phyloP scores from a whole-genome alignment of 2,797 vertebrate species.

The Hipposideros larvatus region DNA sequence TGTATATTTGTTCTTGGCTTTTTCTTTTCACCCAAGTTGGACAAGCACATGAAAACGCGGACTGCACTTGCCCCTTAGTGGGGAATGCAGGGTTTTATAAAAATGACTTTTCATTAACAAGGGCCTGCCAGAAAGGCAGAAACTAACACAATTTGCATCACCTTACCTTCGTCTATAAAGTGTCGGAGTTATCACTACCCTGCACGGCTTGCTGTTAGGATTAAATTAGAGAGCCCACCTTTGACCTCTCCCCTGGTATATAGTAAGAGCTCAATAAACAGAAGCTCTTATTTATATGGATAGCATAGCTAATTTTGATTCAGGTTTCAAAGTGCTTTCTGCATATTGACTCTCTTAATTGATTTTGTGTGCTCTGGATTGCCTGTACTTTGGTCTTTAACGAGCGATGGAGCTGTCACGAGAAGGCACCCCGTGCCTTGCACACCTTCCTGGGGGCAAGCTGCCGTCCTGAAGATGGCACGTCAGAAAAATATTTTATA shows the following conservation, averaged over 20 bases:
- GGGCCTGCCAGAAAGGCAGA: conserved; percentile 59
- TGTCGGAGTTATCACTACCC: conserved; percentile 32
- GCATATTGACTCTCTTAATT: conserved; percentile 56
- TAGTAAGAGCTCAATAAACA: conserved; percentile 9
- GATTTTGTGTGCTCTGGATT: conserved; percentile 25
- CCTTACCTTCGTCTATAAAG: conserved; percentile 46
- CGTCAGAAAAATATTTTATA: neutral
- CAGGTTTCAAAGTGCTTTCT: conserved; percentile 58
- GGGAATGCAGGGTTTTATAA: conserved; percentile 32
- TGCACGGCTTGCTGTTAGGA: conserved; percentile 44
- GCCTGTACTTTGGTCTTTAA: neutral
- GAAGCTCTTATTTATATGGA: conserved; percentile 66
- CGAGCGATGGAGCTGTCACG: neutral
- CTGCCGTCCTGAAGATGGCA: neutral
- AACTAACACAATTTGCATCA: conserved; percentile 69
- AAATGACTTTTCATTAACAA: conserved; percentile 66
- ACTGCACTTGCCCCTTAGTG: conserved; percentile 57
- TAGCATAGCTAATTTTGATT: conserved; percentile 72
- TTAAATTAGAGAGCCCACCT: conserved; percentile 47
- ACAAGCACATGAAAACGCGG: conserved; percentile 42
- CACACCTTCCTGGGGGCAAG: neutral
- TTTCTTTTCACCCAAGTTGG: conserved; percentile 47
- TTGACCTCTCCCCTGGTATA: conserved; percentile 6
- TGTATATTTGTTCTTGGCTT: conserved; percentile 27
- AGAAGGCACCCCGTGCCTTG: neutral